Percentiles rank a stretch among this genome's conserved stretches.
Conservation (phyloP, 2,888 invertebrate genomes). For the Platynereis dumerilii region DNA sequence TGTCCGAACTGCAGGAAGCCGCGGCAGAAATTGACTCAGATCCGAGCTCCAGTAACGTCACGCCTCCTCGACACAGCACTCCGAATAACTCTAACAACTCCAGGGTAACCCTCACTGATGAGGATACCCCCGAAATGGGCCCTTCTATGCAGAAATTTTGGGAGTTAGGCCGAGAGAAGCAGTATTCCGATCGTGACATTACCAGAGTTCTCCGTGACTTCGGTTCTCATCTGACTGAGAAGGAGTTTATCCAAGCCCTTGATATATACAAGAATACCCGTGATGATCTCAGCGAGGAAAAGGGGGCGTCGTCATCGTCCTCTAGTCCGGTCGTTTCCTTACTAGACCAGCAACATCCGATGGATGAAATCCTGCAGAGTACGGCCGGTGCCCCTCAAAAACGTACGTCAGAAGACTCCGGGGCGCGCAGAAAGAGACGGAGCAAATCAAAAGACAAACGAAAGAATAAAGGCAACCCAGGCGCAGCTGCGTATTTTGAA, state of each 20-base stretch:
- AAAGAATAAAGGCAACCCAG: background rate
- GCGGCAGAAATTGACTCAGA: no score
- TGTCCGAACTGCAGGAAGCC: no score
- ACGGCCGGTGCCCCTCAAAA: background rate
- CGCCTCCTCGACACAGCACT: background rate
- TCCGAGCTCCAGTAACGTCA: no score
- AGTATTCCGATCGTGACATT: no score
- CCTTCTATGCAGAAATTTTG: background rate
- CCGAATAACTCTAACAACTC: background rate
- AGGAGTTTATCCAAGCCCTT: no score
- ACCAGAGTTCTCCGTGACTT: no score
- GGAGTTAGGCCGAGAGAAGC: no score
- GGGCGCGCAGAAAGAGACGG: background rate
- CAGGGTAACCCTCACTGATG: background rate
- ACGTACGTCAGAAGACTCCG: background rate
- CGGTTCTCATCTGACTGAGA: no score
- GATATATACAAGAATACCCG: no score
- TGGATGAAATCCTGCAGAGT: background rate
- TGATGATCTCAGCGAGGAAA: background rate
- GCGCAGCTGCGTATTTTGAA: background rate
- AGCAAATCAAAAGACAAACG: background rate
- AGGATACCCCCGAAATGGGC: conserved; percentile 1
- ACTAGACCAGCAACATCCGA: conserved; percentile 1
- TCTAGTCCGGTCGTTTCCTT: no score
- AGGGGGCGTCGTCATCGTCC: background rate